Conservation (phyloP, 2,113 vertebrate species). For the Rhineura floridana region DNA sequence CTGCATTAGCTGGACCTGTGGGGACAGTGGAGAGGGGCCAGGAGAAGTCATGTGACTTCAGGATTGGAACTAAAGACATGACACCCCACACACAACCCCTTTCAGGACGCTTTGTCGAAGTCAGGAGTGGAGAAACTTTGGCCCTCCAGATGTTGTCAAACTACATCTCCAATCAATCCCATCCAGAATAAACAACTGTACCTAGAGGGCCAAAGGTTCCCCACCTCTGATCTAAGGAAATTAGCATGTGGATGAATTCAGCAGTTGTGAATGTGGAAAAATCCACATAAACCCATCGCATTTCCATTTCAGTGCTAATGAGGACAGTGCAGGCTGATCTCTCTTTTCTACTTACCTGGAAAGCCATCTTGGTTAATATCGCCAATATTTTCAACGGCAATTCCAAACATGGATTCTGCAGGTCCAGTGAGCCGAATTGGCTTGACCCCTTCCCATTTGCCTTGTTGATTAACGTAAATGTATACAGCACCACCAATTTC, state of each 20-base stretch:
- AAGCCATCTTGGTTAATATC: slow-evolving; percentile 94
- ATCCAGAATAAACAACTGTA: too few relatives aligned
- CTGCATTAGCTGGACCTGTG: too few relatives aligned
- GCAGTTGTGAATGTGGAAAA: background rate
- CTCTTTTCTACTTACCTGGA: slow-evolving; percentile 76
- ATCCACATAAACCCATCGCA: background rate
- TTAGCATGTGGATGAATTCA: background rate
- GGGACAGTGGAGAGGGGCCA: too few relatives aligned
- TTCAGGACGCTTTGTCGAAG: too few relatives aligned
- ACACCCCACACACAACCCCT: too few relatives aligned
- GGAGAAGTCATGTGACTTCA: too few relatives aligned
- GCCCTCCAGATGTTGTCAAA: too few relatives aligned
- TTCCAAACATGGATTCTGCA: slow-evolving; percentile 95
- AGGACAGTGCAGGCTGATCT: fast-evolving
- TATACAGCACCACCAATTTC: slow-evolving; percentile 93
- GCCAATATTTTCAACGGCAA: slow-evolving; percentile 91
- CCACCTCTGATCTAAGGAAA: too few relatives aligned
- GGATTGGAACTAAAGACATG: too few relatives aligned
- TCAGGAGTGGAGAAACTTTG: too few relatives aligned
- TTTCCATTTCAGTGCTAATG: background rate
- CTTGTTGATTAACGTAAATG: slow-evolving; percentile 90
- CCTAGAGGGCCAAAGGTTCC: too few relatives aligned
- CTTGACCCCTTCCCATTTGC: slow-evolving; percentile 83
- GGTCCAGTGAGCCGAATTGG: slow-evolving; percentile 88
- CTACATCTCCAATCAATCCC: too few relatives aligned